Conservation (phyloP, 2,113 vertebrate genomes). For the Pelecanoides urinatrix region DNA sequence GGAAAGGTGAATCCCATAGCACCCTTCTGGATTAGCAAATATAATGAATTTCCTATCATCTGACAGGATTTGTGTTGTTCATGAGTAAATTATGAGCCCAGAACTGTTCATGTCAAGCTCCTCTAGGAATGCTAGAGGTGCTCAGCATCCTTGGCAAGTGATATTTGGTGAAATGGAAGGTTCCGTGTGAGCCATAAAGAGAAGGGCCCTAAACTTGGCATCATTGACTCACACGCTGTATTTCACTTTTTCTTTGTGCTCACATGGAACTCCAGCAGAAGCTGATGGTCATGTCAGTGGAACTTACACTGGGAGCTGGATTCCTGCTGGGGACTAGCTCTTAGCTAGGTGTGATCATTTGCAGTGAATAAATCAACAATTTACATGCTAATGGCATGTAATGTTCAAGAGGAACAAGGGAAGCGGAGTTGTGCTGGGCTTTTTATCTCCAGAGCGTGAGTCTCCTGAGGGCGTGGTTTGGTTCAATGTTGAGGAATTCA, state of each 20-base stretch:
- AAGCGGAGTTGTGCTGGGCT: background rate
- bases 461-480: background rate
- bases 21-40: background rate
- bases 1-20: background rate
- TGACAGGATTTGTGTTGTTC: background rate
- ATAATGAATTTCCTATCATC: background rate
- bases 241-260: background rate
- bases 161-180: background rate
- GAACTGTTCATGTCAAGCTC: background rate
- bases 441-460: background rate
- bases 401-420: background rate
- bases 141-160: background rate
- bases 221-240: fast-evolving
- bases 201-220: background rate
- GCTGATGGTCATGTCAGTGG: background rate
- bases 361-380: background rate
- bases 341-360: background rate
- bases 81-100: background rate
- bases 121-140: background rate
- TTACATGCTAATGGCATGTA: background rate
- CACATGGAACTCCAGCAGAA: background rate
- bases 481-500: background rate
- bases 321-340: background rate
- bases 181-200: background rate
- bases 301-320: background rate